A percentile compares a stretch with the other conserved stretches of the same genome.
Conservation (phyloP, 2,113 vertebrate species). For the Cottus gobio region DNA sequence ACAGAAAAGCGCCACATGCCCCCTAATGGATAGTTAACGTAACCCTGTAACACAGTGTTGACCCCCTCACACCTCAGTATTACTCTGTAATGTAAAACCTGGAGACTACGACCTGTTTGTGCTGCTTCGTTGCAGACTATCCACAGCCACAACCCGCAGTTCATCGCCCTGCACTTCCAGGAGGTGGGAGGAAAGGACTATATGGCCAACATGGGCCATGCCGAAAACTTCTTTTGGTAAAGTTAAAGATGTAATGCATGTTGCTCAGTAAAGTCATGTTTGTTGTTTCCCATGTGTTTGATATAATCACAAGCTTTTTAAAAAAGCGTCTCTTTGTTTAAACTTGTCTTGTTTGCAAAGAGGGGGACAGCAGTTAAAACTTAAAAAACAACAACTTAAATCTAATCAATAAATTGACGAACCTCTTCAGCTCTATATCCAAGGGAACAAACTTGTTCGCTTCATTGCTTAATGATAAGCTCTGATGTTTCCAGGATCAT, state of each 20-base stretch:
- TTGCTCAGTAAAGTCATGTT: not conserved
- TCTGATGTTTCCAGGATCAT: constrained; percentile 72
- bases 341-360: not conserved
- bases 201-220: constrained; percentile 80
- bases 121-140: constrained; percentile 74
- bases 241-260: constrained; percentile 3
- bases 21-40: constrained; percentile 18
- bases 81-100: constrained; percentile 23
- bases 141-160: constrained; percentile 76
- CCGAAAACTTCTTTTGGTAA: constrained; percentile 83
- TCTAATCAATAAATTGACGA: not conserved
- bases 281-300: not conserved
- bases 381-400: not conserved
- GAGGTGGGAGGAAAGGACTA: constrained; percentile 88
- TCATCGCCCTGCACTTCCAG: constrained; percentile 86
- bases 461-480: not conserved
- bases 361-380: not conserved
- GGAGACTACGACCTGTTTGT: not conserved
- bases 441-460: not conserved
- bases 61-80: not conserved
- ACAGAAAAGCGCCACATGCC: constrained; percentile 12
- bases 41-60: constrained; percentile 12
- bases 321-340: not conserved
- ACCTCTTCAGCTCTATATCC: not conserved
- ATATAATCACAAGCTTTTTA: not conserved